Conservation (phyloP, 2,113 vertebrate genomes). For the Chionodraco myersi region DNA sequence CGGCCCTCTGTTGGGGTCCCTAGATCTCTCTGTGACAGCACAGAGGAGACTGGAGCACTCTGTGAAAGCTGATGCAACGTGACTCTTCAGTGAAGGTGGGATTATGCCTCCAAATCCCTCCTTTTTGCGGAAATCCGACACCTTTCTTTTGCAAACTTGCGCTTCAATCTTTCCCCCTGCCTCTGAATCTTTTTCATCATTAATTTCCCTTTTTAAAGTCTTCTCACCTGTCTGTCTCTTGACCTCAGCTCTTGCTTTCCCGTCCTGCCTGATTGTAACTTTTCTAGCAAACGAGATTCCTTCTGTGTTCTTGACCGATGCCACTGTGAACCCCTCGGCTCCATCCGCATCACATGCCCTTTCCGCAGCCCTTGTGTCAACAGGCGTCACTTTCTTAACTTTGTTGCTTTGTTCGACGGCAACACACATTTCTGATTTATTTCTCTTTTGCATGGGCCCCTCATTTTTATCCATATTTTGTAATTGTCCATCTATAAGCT, state of each 20-base stretch:
- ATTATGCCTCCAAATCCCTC: conserved; percentile 29
- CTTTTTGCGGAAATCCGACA: conserved; percentile 19
- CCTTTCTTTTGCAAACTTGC: conserved; percentile 20
- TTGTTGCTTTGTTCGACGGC: conserved; percentile 30
- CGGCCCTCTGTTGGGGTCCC: conserved; percentile 26
- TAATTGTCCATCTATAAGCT: conserved; percentile 12
- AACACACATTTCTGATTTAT: conserved; percentile 5
- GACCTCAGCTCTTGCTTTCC: conserved; percentile 52
- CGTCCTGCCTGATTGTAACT: conserved; percentile 73
- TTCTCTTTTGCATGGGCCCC: background rate
- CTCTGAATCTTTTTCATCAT: conserved; percentile 44
- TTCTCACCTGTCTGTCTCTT: conserved; percentile 20
- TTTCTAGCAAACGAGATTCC: conserved; percentile 74
- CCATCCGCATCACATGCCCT: conserved; percentile 31
- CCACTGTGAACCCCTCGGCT: conserved; percentile 73
- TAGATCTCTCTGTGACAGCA: conserved; percentile 27
- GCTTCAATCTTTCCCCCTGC: conserved; percentile 18
- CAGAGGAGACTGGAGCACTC: conserved; percentile 58
- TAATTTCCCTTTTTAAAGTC: conserved; percentile 27
- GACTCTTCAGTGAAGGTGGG: background rate
- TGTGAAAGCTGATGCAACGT: conserved; percentile 46
- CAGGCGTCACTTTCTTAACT: conserved; percentile 26
- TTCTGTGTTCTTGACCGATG: conserved; percentile 74
- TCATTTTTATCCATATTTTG: conserved; percentile 25
- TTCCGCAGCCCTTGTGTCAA: conserved; percentile 38